Evolutionary conservation across 2,797 vertebrate genomes (phyloP), one percentile per base, ranked within the genome.

Genomic region (Falco rusticolus): DNA sequence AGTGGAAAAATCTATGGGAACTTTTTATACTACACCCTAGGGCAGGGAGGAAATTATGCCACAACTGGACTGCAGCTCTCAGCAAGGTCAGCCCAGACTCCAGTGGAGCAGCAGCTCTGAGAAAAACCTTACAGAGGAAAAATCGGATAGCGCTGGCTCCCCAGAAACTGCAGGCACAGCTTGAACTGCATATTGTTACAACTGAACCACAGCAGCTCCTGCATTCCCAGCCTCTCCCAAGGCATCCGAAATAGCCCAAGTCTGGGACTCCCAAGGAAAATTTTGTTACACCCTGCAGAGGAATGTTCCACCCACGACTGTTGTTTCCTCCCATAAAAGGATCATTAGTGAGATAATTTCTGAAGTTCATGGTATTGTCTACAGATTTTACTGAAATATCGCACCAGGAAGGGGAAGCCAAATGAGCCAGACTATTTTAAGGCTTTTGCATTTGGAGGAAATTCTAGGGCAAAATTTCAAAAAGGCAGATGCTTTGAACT

Each of bases 291-390:
- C 97, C 97, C 96, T 84, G 6, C 76, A 48, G 54, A 94, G 96
- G 96, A 97, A 98, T 95, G 97, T 94, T 96, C 94, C 88, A 94
- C 92, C 94, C 94, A 87, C 86, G 5, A 65, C 87, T 77, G 90
- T 88, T 69, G 96, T 94, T 94, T 96, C 94, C 94, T 95, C 89
- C 88, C 89, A 72, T 82, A 93, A 96, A 94, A 91, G 93, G 93
- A 45, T 83, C 87, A 84, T 90, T 83, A 96, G 89, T 2, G 77
- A 95, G 92, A 89, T 70, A 91, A 93, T 92, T 96, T 87, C 96
- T 94, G 33, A 89, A 81, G 90, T 71, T 81, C 56, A 9, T 12
- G 66, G 84, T 43, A 76, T 87, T 96, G 93, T 93, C 92, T 96
- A 65, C 74, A 89, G 90, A 87, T 64, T 65, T 56, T 13, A 72